Evolutionary conservation across 2,797 vertebrate genomes (phyloP), one percentile per base, ranked within the genome.

Genomic region (Premnoplex brunnescens): DNA sequence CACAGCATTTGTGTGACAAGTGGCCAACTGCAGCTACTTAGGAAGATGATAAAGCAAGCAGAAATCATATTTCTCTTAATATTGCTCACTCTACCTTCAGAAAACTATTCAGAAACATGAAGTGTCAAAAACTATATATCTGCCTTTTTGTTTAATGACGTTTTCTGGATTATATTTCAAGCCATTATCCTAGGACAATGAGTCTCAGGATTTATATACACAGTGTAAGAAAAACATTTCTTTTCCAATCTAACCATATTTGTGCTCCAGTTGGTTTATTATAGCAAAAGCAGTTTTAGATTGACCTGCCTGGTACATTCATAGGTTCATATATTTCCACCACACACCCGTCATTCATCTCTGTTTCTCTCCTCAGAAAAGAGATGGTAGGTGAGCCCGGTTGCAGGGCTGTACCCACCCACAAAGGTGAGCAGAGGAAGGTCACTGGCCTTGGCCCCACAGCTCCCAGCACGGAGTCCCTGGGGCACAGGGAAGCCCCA

Each of bases 401-500:
- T 4, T 14, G 21, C 6, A 62, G 59, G 14, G 17, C 18, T 73
- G 46, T 14, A 30, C 2, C 9, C 55, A 27, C 8, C 27, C 37
- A 26, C 16, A 20, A 9, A 12, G 46, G 10, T 9, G 4, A 51
- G 60, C n/a, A 43, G 19, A 81, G 37, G 4, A 4, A 37, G 32
- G 34, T 7, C 3, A 0, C 39, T 39, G 85, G 10, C 41, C 58
- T 24, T 2, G 44, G 36, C 11, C 37, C 21, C 34, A 24, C 4
- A 3, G 30, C 9, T 41, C 23, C 60, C 68, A 59, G 23, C 6
- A 14, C 4, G 2, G 37, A 46, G 6, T 14, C 37, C 32, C 26
- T 2, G 0, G 10, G 5, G 6, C 0, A 0, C 39, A 22, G 4
- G 12, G 28, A 76, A 68, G 28, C 7, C 21, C 12, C n/a, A 14